Conservation (phyloP, 2,113 vertebrate species). For the Mormyrus lacerda region DNA sequence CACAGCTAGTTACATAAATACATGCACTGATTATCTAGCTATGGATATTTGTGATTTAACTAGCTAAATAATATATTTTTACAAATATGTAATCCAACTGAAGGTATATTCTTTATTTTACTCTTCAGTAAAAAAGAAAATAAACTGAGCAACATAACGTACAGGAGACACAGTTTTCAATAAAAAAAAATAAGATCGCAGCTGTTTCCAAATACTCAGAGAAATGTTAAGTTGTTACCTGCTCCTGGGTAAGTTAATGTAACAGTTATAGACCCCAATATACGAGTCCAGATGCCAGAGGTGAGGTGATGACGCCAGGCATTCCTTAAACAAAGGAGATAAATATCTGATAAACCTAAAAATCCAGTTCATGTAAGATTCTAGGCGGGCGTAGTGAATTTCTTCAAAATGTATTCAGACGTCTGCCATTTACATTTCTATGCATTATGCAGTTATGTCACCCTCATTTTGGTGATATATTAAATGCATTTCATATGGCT, state of each 20-base stretch:
- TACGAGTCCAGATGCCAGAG: neutral
- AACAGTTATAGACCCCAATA: neutral
- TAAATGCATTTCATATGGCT: neutral
- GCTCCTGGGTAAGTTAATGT: neutral
- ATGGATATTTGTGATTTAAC: neutral
- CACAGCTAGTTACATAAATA: neutral
- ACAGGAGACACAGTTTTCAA: neutral
- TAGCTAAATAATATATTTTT: neutral
- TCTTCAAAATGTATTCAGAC: neutral
- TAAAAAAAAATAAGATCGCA: neutral
- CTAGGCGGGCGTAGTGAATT: neutral
- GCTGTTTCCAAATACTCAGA: neutral
- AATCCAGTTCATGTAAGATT: neutral
- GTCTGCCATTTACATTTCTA: neutral
- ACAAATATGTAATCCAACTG: neutral
- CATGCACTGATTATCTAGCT: neutral
- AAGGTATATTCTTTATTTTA: neutral
- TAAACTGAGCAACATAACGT: neutral
- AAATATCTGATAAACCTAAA: neutral
- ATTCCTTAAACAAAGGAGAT: neutral
- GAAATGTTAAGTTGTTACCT: neutral
- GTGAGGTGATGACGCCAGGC: neutral
- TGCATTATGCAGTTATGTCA: neutral
- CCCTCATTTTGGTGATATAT: neutral
- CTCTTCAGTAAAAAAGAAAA: neutral